Percentiles rank a stretch among this genome's conserved stretches.
phyloP scores from a whole-genome alignment of 53 echinoderm and acorn worm species.

The Paracentrotus lividus region DNA sequence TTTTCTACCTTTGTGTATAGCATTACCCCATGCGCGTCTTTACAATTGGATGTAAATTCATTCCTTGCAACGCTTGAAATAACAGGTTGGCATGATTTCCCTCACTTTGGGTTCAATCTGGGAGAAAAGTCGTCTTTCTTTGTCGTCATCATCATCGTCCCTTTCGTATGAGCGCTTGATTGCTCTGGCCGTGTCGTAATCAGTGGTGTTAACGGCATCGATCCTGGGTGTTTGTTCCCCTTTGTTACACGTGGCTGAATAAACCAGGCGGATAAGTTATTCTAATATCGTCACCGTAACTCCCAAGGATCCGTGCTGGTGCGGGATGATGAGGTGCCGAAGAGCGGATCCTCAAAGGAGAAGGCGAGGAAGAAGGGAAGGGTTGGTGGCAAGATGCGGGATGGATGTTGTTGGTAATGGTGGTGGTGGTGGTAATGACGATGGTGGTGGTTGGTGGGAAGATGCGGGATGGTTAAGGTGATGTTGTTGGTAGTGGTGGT shows the following conservation, averaged over 20 bases:
- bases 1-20: too few relatives aligned
- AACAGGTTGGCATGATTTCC: not conserved
- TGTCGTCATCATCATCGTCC: not conserved
- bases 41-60: not conserved
- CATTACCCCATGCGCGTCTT: not conserved
- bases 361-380: not conserved
- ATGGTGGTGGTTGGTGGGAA: not conserved
- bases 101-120: not conserved
- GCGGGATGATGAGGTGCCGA: not conserved
- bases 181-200: not conserved
- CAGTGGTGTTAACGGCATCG: slow-evolving; percentile 54
- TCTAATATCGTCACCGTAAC: not conserved
- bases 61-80: not conserved
- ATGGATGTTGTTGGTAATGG: not conserved
- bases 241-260: slow-evolving; percentile 57
- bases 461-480: not conserved
- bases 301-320: slow-evolving; percentile 9
- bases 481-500: not conserved
- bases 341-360: not conserved
- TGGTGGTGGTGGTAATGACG: not conserved
- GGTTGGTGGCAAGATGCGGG: not conserved
- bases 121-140: not conserved
- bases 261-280: slow-evolving; percentile 53
- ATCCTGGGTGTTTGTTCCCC: slow-evolving; percentile 19
- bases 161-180: not conserved